phyloP scores from a whole-genome alignment of 1,140 invertebrate genomes.

The Solen grandis region DNA sequence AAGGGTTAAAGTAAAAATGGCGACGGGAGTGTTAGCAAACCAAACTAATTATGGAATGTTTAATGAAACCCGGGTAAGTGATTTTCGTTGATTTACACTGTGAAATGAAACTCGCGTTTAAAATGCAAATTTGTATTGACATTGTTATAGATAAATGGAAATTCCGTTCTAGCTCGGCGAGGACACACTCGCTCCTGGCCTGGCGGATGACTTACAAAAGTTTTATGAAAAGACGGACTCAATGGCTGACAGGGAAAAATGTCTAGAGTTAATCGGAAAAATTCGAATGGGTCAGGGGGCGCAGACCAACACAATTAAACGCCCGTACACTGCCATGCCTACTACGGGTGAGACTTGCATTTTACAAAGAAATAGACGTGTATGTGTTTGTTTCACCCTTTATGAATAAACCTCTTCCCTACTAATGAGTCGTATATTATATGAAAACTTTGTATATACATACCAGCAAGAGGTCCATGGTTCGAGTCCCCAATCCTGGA shows the following conservation, averaged over 20 bases:
- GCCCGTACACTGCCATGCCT: constrained; percentile 72
- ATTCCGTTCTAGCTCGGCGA: constrained; percentile 67
- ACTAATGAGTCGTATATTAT: too few species aligned
- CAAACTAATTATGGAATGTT: background rate
- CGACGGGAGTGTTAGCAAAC: background rate
- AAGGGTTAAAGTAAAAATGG: background rate
- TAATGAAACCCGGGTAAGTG: background rate
- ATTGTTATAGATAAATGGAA: background rate
- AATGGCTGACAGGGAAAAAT: constrained; percentile 64
- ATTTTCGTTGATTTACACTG: background rate
- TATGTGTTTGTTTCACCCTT: too few species aligned
- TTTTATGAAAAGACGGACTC: constrained; percentile 71
- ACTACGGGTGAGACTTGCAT: constrained; percentile 62
- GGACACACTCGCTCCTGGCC: constrained; percentile 64
- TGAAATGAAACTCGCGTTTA: background rate
- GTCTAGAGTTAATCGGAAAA: constrained; percentile 71
- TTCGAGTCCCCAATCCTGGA: background rate
- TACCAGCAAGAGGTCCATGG: too few species aligned
- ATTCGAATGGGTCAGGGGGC: constrained; percentile 59
- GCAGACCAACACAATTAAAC: constrained; percentile 19
- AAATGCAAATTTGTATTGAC: background rate
- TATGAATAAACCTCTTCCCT: too few species aligned
- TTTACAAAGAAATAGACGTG: too few species aligned
- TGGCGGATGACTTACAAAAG: constrained; percentile 67
- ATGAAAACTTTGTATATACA: too few species aligned